Conservation (phyloP, 2,888 invertebrate species). For the Cancer borealis region DNA sequence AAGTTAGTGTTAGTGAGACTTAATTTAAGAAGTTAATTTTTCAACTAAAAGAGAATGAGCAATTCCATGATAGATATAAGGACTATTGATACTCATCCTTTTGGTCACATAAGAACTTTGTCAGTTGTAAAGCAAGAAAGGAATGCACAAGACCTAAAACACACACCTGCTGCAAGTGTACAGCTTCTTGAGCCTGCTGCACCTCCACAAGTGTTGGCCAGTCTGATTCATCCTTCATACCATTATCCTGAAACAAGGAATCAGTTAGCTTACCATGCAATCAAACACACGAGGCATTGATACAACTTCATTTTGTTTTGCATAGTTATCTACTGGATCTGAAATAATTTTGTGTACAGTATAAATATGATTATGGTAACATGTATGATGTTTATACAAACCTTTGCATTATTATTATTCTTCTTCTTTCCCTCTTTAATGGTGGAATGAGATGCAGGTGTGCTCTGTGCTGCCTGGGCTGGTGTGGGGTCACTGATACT, state of each 20-base stretch:
- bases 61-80: neutral
- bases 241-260: constrained; percentile 85
- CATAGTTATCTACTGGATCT: neutral
- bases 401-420: constrained; percentile 42
- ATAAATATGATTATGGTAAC: neutral
- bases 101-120: neutral
- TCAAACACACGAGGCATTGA: neutral
- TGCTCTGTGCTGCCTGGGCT: constrained; percentile 31
- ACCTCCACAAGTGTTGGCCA: constrained; percentile 93
- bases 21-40: neutral
- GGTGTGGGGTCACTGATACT: constrained; percentile 52
- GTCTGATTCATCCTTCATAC: constrained; percentile 92
- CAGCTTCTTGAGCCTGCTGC: constrained; percentile 80
- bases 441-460: neutral
- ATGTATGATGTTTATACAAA: neutral
- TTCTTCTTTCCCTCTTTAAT: constrained; percentile 50
- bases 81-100: neutral
- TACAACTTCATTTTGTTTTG: neutral
- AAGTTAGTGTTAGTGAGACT: neutral
- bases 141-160: neutral
- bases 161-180: constrained; percentile 80
- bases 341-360: neutral
- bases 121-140: neutral
- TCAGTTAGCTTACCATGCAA: neutral
- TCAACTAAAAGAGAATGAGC: neutral